Conservation (phyloP, 2,888 invertebrate species). For the Cloeon dipterum region DNA sequence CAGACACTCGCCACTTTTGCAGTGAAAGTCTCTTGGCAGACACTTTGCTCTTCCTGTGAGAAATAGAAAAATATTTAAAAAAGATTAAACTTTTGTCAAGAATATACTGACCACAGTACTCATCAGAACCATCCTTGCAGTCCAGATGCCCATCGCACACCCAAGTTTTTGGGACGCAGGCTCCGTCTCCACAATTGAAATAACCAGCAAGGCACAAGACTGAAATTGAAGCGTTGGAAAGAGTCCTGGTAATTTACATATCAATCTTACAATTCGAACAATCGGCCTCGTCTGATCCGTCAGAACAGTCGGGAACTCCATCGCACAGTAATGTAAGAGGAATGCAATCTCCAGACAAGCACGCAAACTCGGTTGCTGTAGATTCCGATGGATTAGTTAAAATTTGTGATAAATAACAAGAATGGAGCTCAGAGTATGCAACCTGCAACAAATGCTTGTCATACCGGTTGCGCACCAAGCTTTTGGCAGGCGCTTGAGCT, state of each 20-base stretch:
- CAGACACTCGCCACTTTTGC: constrained; percentile 7
- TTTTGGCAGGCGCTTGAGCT: too few relatives aligned
- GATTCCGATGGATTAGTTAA: too few relatives aligned
- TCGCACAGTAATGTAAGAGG: constrained; percentile 45
- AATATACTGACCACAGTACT: constrained; percentile 19
- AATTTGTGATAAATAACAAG: too few relatives aligned
- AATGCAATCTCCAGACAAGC: constrained; percentile 45
- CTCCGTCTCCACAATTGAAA: constrained; percentile 16
- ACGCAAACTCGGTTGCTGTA: too few relatives aligned
- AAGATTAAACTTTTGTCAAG: neutral
- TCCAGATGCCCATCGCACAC: constrained; percentile 19
- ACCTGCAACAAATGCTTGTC: too few relatives aligned
- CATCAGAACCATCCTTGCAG: constrained; percentile 16
- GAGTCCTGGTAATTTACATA: neutral
- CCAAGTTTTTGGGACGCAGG: constrained; percentile 19
- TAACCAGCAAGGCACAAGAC: constrained; percentile 11
- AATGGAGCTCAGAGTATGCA: too few relatives aligned
- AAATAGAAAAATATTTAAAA: neutral
- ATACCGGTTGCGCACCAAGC: too few relatives aligned
- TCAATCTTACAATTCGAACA: constrained; percentile 5
- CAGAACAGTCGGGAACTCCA: constrained; percentile 45
- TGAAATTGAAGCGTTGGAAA: neutral
- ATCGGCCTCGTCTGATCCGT: constrained; percentile 21
- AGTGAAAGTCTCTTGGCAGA: constrained; percentile 5
- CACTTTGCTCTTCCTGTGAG: constrained; percentile 6